Conservation (phyloP, 1,140 invertebrate species). For the Drosophila ananassae region DNA sequence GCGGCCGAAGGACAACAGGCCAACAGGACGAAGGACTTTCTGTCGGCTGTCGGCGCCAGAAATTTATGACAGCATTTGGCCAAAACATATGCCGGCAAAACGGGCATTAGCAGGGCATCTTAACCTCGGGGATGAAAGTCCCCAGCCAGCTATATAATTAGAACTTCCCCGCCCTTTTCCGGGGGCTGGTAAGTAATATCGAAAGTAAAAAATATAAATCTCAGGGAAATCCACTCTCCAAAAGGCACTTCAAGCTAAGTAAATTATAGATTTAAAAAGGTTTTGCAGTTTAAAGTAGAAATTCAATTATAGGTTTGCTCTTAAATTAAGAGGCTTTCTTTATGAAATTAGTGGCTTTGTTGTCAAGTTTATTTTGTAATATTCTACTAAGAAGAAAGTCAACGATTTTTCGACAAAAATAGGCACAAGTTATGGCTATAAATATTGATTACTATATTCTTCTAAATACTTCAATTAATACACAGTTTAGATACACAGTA, state of each 20-base stretch:
- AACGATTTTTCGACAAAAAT: no score
- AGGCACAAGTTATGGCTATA: no score
- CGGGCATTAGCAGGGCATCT: constrained; percentile 64
- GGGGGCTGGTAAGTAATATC: background rate
- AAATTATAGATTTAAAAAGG: constrained; percentile 1
- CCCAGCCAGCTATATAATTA: background rate
- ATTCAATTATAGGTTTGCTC: background rate
- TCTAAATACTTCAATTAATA: no score
- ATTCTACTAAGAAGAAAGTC: no score
- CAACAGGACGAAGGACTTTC: constrained; percentile 38
- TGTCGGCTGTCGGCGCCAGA: constrained; percentile 50
- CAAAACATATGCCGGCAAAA: constrained; percentile 77
- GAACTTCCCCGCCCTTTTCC: background rate
- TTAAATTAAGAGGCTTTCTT: background rate
- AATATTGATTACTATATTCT: no score
- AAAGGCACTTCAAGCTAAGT: background rate
- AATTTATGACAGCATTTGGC: constrained; percentile 81
- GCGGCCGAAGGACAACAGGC: constrained; percentile 13
- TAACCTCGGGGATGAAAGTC: constrained; percentile 15
- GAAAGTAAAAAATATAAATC: constrained; percentile 1
- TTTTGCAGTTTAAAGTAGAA: background rate
- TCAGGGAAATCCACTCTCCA: background rate
- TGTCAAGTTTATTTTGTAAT: no score
- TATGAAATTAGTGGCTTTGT: background rate
- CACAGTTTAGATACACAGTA: no score